A percentile compares a stretch with the other conserved stretches of the same genome.
phyloP scores from a whole-genome alignment of 2,797 vertebrate species.

The Crypturellus tataupa region DNA sequence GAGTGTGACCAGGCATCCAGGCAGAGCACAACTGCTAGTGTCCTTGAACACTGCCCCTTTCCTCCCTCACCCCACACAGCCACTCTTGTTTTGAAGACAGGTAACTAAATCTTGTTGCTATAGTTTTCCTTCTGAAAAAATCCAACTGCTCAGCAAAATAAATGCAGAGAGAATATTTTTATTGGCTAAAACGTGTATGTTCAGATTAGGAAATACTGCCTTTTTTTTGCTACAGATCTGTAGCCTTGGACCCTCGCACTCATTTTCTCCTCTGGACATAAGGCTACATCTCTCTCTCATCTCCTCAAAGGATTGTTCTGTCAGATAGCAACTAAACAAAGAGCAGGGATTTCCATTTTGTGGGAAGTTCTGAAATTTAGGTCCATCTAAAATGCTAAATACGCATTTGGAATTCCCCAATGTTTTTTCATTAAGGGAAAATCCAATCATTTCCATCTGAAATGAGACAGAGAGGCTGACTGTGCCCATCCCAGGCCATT shows the following conservation, averaged over 20 bases:
- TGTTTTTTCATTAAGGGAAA: neutral
- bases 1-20: neutral
- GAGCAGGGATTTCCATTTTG: neutral
- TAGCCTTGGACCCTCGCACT: neutral
- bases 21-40: neutral
- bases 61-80: neutral
- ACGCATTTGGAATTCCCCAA: neutral
- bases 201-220: neutral
- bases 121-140: conserved; percentile 15
- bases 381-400: conserved; percentile 17
- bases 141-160: conserved; percentile 3
- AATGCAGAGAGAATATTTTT: neutral
- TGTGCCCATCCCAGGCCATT: neutral
- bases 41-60: conserved; percentile 23
- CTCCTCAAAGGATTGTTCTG: neutral
- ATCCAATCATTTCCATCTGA: conserved; percentile 1
- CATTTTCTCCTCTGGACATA: neutral
- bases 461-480: neutral
- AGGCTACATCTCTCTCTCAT: neutral
- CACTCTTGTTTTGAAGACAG: neutral
- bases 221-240: neutral
- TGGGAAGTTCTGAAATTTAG: neutral
- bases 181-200: neutral
- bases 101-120: neutral
- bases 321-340: neutral